Evolutionary conservation across 2,113 vertebrate genomes (phyloP).

Genomic region (Ophiodon elongatus): DNA sequence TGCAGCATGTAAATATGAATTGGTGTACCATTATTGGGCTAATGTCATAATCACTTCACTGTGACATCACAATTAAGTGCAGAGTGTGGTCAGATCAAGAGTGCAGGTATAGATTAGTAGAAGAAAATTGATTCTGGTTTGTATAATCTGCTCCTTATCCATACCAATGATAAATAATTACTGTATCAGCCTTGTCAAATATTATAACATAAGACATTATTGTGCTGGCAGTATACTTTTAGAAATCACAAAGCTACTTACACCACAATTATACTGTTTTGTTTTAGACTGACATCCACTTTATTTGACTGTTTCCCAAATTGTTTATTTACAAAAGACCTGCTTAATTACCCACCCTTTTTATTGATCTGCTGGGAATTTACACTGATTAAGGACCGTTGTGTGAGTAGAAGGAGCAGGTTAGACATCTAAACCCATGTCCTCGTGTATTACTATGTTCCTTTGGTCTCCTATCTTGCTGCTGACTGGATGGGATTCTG

Average conservation of each 20-base stretch:
- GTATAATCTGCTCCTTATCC: conserved; percentile 59
- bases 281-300: background rate
- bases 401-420: conserved; percentile 46
- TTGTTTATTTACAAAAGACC: background rate
- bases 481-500: conserved; percentile 60
- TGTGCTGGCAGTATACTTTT: background rate
- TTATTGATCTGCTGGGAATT: background rate
- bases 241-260: background rate
- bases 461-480: conserved; percentile 32
- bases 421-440: conserved; percentile 48
- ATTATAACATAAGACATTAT: background rate
- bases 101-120: conserved; percentile 36
- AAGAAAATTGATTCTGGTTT: conserved; percentile 32
- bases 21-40: background rate
- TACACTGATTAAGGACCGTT: background rate
- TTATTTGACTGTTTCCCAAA: background rate
- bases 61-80: conserved; percentile 38
- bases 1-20: background rate
- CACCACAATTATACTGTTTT: background rate
- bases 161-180: conserved; percentile 1
- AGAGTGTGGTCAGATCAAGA: conserved; percentile 57
- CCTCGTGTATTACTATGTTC: background rate
- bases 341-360: background rate
- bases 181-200: background rate
- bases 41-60: background rate